These are phyloP conservation scores for Sphaeramia orbicularis DNA, from an alignment of 2,797 vertebrate genomes.

Conservation along the genomic window DNA sequence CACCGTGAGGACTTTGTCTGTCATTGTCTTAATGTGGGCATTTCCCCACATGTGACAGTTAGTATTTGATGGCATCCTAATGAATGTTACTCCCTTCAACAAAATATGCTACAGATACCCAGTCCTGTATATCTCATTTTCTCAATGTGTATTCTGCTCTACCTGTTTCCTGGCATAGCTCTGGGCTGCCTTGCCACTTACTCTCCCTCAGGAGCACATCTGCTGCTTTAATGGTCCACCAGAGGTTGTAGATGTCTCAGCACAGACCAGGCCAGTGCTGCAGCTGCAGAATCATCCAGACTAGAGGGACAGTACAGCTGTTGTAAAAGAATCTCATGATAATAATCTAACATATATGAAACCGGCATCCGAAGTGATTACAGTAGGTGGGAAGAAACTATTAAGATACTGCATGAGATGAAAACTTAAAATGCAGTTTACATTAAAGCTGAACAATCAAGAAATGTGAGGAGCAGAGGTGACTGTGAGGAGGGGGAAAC, in stretches of 20 bases:
- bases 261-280: conserved; percentile 87
- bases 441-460: not conserved
- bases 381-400: not conserved
- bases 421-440: not conserved
- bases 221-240: conserved; percentile 86
- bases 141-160: conserved; percentile 37
- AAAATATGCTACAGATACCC: conserved; percentile 9
- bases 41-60: conserved; percentile 3
- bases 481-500: not conserved
- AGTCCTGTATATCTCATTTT: conserved; percentile 6
- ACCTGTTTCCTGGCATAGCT: conserved; percentile 54
- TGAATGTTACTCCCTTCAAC: not conserved
- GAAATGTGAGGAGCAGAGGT: conserved; percentile 1
- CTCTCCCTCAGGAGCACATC: conserved; percentile 79
- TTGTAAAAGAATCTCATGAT: conserved; percentile 88
- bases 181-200: conserved; percentile 46
- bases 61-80: not conserved
- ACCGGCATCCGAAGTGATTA: conserved; percentile 1
- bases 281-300: conserved; percentile 91
- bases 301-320: conserved; percentile 88
- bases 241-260: conserved; percentile 89
- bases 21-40: not conserved
- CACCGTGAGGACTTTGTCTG: not conserved
- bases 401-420: not conserved
- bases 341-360: conserved; percentile 87